Evolutionary conservation across 2,113 vertebrate species (phyloP).

Genomic region (Sinocyclocheilus anshuiensis): DNA sequence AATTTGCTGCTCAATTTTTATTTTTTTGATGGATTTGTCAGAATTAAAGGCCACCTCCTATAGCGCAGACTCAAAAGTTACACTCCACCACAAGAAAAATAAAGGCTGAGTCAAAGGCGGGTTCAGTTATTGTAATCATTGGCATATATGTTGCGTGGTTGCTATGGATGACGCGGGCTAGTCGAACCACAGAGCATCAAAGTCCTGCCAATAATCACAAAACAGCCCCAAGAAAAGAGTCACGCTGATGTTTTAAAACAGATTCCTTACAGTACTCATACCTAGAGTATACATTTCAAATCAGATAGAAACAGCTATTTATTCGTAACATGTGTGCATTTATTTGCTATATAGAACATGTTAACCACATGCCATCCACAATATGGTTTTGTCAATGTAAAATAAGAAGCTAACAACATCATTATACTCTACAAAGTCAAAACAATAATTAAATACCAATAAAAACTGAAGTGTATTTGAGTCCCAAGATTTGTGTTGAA

Average conservation of each 20-base stretch:
- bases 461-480: neutral
- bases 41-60: slow-evolving; percentile 22
- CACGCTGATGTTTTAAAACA: slow-evolving; percentile 20
- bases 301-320: slow-evolving; percentile 18
- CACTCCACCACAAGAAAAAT: slow-evolving; percentile 30
- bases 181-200: slow-evolving; percentile 40
- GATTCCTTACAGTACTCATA: slow-evolving; percentile 3
- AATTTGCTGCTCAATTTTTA: too few species aligned
- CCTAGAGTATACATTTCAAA: slow-evolving; percentile 22
- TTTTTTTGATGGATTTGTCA: neutral
- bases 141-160: slow-evolving; percentile 29
- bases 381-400: slow-evolving; percentile 4
- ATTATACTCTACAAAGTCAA: neutral
- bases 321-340: slow-evolving; percentile 15
- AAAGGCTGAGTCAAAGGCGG: neutral
- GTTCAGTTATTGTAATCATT: slow-evolving; percentile 34
- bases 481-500: slow-evolving; percentile 8
- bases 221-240: slow-evolving; percentile 30
- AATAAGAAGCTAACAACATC: slow-evolving; percentile 17
- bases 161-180: slow-evolving; percentile 30
- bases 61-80: neutral
- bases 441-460: neutral
- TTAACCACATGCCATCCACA: neutral
- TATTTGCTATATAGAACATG: neutral
- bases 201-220: slow-evolving; percentile 52